Evolutionary conservation across 1,140 invertebrate species (phyloP), one percentile per base, ranked within the genome.

Genomic region (Bombus vancouverensis): DNA sequence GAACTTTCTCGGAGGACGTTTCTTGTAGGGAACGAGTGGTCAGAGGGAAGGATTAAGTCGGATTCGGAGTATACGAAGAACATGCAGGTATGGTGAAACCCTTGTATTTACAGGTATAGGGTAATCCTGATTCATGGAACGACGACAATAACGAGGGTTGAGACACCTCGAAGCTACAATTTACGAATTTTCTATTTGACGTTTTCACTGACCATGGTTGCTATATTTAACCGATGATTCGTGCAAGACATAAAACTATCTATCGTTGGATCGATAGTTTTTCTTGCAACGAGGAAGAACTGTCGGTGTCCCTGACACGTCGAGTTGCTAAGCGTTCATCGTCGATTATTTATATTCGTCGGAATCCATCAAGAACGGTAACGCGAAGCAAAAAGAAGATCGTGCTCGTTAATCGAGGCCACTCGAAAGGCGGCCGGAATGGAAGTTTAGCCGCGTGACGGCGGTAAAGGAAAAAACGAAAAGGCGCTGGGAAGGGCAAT

Each of bases 401-500:
- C 59, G 39, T 44, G 80, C 73, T 77, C 88, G 85, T 87, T 87
- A 82, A 87, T 78, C 84, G 86, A 71, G 84, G 65, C 68, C 76
- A 78, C 80, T 87, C 70, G 78, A 85, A 68, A 74, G 66, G n/a
- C 53, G 22, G 32, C 34, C 44, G 68, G 57, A 81, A 85, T 79
- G 68, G 68, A 85, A 80, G 66, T 39, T 39, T 8, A 37, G 1
- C 57, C 42, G 34, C 65, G 62, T 77, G 62, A 47, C 47, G 44
- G 39, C 34, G 66, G 53, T 18, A 37, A 73, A 65, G 28, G 12
- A 39, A 71, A 39, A 39, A 42, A 28, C 10, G 68, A 28, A 37
- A 70, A 71, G 83, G 25, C 6, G 89, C 76, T 90, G 90, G 92
- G 92, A 86, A 89, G 59, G 72, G 85, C 71, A 90, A 87, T 77